Evolutionary conservation across 2,797 vertebrate genomes (phyloP), one percentile per base, ranked within the genome.

Genomic region (Danio choprae): DNA sequence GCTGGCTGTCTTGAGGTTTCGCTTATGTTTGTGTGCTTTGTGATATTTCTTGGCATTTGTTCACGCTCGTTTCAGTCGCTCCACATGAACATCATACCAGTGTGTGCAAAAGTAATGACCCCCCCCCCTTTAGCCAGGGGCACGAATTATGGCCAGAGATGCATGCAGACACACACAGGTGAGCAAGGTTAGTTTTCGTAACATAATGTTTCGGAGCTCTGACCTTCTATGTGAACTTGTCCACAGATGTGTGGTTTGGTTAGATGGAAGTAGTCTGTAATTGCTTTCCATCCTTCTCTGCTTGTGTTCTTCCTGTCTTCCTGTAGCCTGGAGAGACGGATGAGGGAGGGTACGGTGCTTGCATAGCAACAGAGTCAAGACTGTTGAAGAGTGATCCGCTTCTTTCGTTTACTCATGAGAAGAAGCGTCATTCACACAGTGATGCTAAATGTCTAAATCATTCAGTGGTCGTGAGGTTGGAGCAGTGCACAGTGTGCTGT

Each of bases 321-420:
- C 62, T 74, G 62, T 68, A 77, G 76, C 73, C 60, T 29, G 9
- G 56, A 59, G 67, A 77, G 74, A 71, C 36, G 64, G 44, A 43
- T 62, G 44, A 65, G 51, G 65, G 41, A 60, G 55, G 63, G 69
- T 74, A 55, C 38, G 4, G 20, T 55, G 48, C 78, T 85, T 59
- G 84, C 83, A 82, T 86, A 85, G 80, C 84, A 86, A 83, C 80
- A 81, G 80, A 63, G 70, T 59, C 77, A 67, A 71, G 60, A 67
- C 58, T 74, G 68, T 62, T 64, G 56, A 46, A 53, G 63, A 69
- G 20, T 43, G 44, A 75, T 62, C 7, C 6, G 43, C 58, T 51
- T 46, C 22, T 65, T 46, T 76, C n/a, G 2, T 13, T 53, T 55
- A 6, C 29, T 16, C 22, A 18, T 67, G 65, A 58, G 13, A 76